Base-by-base conservation (phyloP, 1,140 invertebrate genomes). In the Platyscapa corneri region DNA sequence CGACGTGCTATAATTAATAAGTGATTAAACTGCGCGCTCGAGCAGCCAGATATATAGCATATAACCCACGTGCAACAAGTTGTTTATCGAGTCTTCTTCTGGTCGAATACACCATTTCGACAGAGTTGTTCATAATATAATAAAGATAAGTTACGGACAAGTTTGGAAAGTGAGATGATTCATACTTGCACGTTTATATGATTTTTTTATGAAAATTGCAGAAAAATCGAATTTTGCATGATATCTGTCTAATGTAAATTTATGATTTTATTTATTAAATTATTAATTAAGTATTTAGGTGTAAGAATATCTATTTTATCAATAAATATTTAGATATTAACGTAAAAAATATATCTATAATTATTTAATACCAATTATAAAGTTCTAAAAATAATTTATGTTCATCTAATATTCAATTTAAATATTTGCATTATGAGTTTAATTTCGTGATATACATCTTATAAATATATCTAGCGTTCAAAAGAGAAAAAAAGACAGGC, bases 41-140 rank as follows among this genome's bases (percentile, higher is more conserved):
- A 23, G 64, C 39, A 46, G 79, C n/a, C 64, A 3, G 46, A 46
- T 18, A 34, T 53, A 7, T 20, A 53, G n/a, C 12, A 12, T 46
- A 46, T 64, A 39, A 39, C 60, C 65, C 56, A 23, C 23, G 37
- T 39, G 56, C 77, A 79, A 79, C 77, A 65, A 65, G 77, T 79
- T 79, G 56, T 30, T 49, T 60, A 60, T 60, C 23, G 5, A 32
- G 16, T 70, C 67, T 70, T 37, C 34, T 12, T 39, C 34, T 8
- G 67, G 34, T 70, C 34, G 32, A 70, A 3, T 37, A 16, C 34
- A 39, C 16, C 16, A 23, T 70, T 6, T 67, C 65, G 16, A 34
- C 16, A 46, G 67, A 37, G 27, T 49, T 53, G 30, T 32, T 32
- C 7, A 0, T 30, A 16, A 37, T 16, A 0, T 14, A 37, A 7